Evolutionary conservation across 2,113 vertebrate genomes (phyloP).

Genomic region (Cryptoleucopteryx plumbea): DNA sequence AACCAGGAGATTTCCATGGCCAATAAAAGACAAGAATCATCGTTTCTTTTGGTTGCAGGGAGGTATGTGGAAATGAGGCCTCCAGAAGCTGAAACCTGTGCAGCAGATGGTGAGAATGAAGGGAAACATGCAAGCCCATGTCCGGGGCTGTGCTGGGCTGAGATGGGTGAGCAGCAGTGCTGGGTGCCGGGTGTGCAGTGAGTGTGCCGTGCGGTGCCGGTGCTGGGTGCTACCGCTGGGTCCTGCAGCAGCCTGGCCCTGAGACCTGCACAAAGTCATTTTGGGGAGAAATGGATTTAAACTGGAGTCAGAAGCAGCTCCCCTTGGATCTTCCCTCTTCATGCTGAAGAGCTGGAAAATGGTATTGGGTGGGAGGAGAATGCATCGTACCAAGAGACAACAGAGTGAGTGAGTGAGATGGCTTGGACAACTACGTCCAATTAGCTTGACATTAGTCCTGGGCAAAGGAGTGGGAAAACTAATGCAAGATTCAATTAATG

Average conservation of each 20-base stretch:
- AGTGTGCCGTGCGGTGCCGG: fast-evolving
- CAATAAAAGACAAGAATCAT: background rate
- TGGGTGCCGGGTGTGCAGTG: fast-evolving
- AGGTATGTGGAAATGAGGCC: background rate
- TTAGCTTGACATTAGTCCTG: conserved; percentile 44
- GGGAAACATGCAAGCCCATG: fast-evolving
- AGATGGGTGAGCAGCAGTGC: background rate
- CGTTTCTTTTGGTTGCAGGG: background rate
- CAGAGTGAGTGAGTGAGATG: background rate
- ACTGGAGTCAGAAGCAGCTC: background rate
- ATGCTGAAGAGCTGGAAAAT: background rate
- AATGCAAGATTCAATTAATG: conserved; percentile 32
- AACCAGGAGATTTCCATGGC: background rate
- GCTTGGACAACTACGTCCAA: background rate
- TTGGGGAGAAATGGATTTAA: background rate
- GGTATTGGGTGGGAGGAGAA: background rate
- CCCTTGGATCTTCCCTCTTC: background rate
- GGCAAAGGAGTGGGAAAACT: conserved; percentile 26
- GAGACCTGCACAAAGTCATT: background rate
- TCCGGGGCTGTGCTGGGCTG: background rate
- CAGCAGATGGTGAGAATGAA: background rate
- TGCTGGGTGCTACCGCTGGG: background rate
- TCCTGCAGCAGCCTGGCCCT: background rate
- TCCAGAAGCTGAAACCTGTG: background rate
- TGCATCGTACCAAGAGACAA: fast-evolving